phyloP scores from a whole-genome alignment of 2,113 vertebrate species.

The Mirza zaza region DNA sequence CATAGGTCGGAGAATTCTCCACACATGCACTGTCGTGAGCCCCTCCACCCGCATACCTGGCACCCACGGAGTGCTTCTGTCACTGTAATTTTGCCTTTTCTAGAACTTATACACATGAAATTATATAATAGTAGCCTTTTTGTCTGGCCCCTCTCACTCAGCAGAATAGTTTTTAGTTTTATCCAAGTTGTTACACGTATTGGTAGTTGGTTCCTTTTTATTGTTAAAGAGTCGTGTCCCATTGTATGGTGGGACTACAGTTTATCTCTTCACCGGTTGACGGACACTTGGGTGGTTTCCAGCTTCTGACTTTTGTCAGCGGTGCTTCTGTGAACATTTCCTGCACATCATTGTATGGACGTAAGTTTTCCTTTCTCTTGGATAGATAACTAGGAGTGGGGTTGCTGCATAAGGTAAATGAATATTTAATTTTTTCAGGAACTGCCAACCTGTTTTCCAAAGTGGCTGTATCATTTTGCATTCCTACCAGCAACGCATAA shows the following conservation, averaged over 20 bases:
- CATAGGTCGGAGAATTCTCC: neutral
- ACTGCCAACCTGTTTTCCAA: neutral
- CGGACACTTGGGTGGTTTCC: neutral
- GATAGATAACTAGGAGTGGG: neutral
- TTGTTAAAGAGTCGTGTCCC: neutral
- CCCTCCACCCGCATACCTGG: no score
- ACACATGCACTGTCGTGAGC: neutral
- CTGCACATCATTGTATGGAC: neutral
- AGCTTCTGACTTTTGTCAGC: neutral
- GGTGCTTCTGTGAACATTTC: neutral
- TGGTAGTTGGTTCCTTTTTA: neutral
- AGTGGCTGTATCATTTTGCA: neutral
- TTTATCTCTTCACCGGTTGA: rapidly evolving
- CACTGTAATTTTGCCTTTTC: neutral
- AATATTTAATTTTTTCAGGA: neutral
- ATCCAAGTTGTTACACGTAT: rapidly evolving
- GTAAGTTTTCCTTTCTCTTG: neutral
- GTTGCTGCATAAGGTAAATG: neutral
- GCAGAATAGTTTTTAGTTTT: neutral
- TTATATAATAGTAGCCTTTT: no score
- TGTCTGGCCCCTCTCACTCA: neutral
- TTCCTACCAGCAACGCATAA: neutral
- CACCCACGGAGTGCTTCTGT: neutral
- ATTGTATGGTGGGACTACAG: neutral
- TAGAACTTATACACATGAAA: neutral